phyloP scores from a whole-genome alignment of 92 coral and sea anemone species.

The Parazoanthus darwini region DNA sequence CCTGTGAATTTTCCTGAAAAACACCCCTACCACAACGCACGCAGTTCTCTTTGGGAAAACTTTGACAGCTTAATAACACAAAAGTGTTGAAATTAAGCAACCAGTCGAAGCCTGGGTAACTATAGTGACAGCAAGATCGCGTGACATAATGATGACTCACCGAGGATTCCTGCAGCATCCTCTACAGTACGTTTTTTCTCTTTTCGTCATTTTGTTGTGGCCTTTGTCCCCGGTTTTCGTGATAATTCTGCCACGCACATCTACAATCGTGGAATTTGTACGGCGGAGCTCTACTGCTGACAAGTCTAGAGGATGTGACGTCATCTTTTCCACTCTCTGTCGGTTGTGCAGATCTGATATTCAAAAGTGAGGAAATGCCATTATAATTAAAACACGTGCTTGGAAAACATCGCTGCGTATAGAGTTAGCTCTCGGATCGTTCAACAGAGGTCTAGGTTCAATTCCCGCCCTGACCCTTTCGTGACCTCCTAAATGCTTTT shows the following conservation, averaged over 20 bases:
- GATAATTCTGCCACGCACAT: constrained; percentile 2
- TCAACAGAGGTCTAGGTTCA: too few species aligned
- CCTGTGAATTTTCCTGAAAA: too few species aligned
- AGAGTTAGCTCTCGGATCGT: too few species aligned
- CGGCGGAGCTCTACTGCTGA: background rate
- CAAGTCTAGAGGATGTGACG: background rate
- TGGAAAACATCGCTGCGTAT: background rate
- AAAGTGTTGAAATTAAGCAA: background rate
- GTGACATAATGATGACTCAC: background rate
- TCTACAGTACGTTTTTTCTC: background rate
- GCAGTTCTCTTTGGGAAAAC: too few species aligned
- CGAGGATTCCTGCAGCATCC: constrained; percentile 3
- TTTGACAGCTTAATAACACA: too few species aligned
- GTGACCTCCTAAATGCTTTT: too few species aligned
- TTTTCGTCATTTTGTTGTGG: background rate
- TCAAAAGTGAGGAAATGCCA: background rate
- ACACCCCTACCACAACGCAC: too few species aligned
- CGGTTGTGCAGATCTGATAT: background rate
- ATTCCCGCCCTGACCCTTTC: too few species aligned
- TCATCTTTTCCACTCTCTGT: background rate
- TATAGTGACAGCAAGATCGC: background rate
- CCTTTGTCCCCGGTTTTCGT: background rate
- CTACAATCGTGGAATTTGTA: background rate
- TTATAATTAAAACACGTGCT: too few species aligned
- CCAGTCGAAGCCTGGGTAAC: background rate